Conservation (phyloP, 1,140 invertebrate species). For the Drosophila albomicans region DNA sequence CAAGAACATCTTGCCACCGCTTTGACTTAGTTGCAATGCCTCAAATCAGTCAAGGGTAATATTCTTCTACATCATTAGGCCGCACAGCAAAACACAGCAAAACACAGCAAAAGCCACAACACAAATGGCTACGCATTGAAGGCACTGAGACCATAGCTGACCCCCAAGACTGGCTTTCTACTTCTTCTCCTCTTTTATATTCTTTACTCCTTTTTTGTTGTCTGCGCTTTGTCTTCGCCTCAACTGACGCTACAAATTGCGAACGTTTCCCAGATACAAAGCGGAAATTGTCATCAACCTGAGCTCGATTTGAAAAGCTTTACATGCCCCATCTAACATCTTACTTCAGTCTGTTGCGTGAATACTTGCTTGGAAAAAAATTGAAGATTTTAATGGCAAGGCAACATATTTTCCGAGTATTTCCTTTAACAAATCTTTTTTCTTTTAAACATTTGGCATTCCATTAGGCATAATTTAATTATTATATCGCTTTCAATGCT, state of each 20-base stretch:
- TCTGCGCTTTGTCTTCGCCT: background rate
- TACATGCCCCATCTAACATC: background rate
- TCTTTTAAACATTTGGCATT: too few relatives aligned
- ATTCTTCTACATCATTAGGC: slow-evolving; percentile 76
- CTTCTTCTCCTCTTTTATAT: background rate
- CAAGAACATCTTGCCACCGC: background rate
- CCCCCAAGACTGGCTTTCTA: background rate
- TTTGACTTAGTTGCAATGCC: slow-evolving; percentile 21
- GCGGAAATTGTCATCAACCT: slow-evolving; percentile 11
- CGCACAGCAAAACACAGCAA: background rate
- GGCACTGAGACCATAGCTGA: slow-evolving; percentile 10
- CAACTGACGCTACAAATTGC: background rate
- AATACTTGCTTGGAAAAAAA: too few relatives aligned
- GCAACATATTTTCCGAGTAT: too few relatives aligned
- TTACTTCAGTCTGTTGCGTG: too few relatives aligned
- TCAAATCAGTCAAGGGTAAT: slow-evolving; percentile 65
- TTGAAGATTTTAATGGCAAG: too few relatives aligned
- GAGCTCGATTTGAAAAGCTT: slow-evolving; percentile 5
- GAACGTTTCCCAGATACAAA: slow-evolving; percentile 1
- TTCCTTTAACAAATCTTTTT: too few relatives aligned
- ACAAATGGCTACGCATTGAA: slow-evolving; percentile 10
- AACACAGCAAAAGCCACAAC: slow-evolving; percentile 15
- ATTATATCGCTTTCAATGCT: too few relatives aligned
- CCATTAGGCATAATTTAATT: too few relatives aligned
- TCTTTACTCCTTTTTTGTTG: background rate